Evolutionary conservation across 2,113 vertebrate species (phyloP).

Genomic region (Cervus canadensis): DNA sequence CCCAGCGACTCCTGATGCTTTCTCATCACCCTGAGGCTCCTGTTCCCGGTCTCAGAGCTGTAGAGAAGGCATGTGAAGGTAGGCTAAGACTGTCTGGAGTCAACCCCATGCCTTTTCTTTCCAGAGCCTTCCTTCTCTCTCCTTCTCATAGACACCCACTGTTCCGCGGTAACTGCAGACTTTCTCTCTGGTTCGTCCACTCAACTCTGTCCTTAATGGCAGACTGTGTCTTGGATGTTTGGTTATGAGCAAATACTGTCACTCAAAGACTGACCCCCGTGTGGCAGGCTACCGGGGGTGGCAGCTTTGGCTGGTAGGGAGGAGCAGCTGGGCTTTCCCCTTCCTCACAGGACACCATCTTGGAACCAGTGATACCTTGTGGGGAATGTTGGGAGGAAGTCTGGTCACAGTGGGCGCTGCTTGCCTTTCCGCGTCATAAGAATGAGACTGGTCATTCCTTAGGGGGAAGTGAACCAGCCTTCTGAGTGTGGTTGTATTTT

Average conservation of each 20-base stretch:
- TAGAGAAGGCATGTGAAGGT: background rate
- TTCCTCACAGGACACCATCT: background rate
- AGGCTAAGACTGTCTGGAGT: background rate
- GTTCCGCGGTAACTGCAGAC: background rate
- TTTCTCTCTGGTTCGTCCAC: background rate
- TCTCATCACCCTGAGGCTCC: background rate
- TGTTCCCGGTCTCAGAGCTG: background rate
- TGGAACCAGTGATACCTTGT: background rate
- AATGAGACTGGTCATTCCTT: background rate
- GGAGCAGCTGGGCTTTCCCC: background rate
- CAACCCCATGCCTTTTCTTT: background rate
- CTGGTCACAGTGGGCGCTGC: background rate
- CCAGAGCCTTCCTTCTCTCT: background rate
- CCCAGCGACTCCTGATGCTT: background rate
- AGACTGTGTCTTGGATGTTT: background rate
- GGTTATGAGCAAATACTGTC: background rate
- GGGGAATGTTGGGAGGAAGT: background rate
- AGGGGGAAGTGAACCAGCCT: background rate
- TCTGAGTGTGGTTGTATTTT: background rate
- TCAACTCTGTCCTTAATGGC: background rate
- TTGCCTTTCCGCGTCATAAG: background rate
- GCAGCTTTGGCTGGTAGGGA: background rate
- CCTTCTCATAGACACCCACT: background rate
- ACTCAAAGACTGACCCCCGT: background rate
- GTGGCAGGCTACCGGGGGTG: background rate